These are phyloP conservation scores for Nymphalis io DNA, from an alignment of 1,140 invertebrate species.

Conservation along the genomic window DNA sequence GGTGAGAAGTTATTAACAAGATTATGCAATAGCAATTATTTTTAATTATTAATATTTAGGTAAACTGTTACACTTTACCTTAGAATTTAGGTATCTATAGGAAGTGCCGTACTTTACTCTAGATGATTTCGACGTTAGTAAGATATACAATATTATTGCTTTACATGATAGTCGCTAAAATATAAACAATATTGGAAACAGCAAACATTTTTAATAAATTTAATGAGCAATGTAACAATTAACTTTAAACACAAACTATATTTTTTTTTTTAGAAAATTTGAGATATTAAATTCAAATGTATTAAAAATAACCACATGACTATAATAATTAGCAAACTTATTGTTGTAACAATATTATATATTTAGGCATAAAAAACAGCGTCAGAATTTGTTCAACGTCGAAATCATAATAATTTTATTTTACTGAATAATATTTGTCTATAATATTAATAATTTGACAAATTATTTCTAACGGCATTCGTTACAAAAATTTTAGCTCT, in stretches of 20 bases:
- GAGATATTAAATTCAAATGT: conserved; percentile 5
- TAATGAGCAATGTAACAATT: background rate
- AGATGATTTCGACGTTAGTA: conserved; percentile 44
- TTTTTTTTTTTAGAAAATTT: background rate
- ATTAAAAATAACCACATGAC: background rate
- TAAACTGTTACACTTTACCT: conserved; percentile 31
- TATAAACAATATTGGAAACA: conserved; percentile 18
- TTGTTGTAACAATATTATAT: background rate
- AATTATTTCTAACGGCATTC: conserved; percentile 38
- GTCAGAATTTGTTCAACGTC: conserved; percentile 24
- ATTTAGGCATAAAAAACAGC: background rate
- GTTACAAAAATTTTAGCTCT: conserved; percentile 59
- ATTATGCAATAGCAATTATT: conserved; percentile 48
- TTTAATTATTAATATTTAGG: conserved; percentile 30
- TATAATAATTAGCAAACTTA: background rate
- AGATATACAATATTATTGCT: conserved; percentile 15
- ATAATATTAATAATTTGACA: conserved; percentile 30
- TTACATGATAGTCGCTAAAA: conserved; percentile 1
- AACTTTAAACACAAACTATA: background rate
- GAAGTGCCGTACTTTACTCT: conserved; percentile 33
- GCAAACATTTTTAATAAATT: background rate
- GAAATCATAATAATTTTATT: conserved; percentile 34
- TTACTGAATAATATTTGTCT: conserved; percentile 23
- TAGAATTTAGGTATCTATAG: conserved; percentile 34
- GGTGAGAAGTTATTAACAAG: conserved; percentile 59